Conservation (phyloP, 2,797 vertebrate genomes). For the Poeciliopsis paucimaculata region DNA sequence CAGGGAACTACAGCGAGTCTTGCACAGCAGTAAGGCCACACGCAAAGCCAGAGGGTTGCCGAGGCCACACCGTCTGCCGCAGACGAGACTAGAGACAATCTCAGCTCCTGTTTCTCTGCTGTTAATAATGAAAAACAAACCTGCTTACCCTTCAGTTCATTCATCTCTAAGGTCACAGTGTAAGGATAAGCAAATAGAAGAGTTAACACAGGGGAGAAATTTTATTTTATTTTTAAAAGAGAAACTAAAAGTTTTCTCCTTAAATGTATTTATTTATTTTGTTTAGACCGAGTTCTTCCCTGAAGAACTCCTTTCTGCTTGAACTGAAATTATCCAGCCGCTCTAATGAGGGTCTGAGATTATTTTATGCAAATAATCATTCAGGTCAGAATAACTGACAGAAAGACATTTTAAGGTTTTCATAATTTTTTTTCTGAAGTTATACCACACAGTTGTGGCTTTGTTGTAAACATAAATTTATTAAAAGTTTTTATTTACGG, state of each 20-base stretch:
- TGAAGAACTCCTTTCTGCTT: conserved; percentile 2
- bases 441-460: not conserved
- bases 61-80: conserved; percentile 50
- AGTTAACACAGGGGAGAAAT: conserved; percentile 29
- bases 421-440: not conserved
- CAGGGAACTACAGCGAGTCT: conserved; percentile 64
- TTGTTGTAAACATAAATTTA: not conserved
- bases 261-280: not conserved
- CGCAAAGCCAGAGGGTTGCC: conserved; percentile 56
- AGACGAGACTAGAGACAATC: conserved; percentile 53
- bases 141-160: conserved; percentile 54
- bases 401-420: not conserved
- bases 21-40: conserved; percentile 67
- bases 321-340: conserved; percentile 2
- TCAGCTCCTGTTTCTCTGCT: conserved; percentile 59
- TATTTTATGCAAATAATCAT: conserved; percentile 8
- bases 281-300: not conserved
- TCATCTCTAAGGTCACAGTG: conserved; percentile 40
- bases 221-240: conserved; percentile 11
- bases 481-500: not conserved
- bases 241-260: conserved; percentile 13
- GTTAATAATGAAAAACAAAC: conserved; percentile 72
- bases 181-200: conserved; percentile 56
- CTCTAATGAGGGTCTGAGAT: not conserved
- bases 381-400: conserved; percentile 5